A percentile compares a stretch with the other conserved stretches of the same genome.
phyloP scores from a whole-genome alignment of 2,888 invertebrate genomes.

The Sphaerophoria taeniata region DNA sequence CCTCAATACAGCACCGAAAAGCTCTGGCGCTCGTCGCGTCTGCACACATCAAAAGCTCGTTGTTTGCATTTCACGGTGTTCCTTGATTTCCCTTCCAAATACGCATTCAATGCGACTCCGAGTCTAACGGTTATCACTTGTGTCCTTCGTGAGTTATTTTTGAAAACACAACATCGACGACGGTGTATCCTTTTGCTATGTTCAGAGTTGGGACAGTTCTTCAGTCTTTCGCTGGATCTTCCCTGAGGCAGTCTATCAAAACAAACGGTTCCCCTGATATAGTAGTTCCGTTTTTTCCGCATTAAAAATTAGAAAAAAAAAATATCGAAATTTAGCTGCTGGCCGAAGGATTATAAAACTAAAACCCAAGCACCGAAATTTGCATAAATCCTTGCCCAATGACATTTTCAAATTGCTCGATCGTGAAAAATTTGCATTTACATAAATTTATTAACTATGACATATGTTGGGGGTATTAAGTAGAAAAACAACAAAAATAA shows the following conservation, averaged over 20 bases:
- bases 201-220: neutral
- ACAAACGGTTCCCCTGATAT: constrained; percentile 8
- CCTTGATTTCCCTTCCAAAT: constrained; percentile 26
- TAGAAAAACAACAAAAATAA: constrained; percentile 42
- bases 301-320: constrained; percentile 3
- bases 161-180: constrained; percentile 17
- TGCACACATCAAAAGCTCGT: constrained; percentile 33
- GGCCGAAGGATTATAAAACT: neutral
- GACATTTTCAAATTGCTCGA: constrained; percentile 38
- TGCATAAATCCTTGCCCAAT: constrained; percentile 51
- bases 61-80: constrained; percentile 7
- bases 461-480: constrained; percentile 57
- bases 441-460: constrained; percentile 51
- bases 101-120: constrained; percentile 35
- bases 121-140: constrained; percentile 40
- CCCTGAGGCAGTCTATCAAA: constrained; percentile 28
- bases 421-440: constrained; percentile 41
- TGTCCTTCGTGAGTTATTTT: constrained; percentile 25
- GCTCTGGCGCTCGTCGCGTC: no score
- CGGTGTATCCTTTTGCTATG: neutral
- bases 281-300: neutral
- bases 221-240: constrained; percentile 57
- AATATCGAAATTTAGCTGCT: constrained; percentile 19
- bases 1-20: neutral
- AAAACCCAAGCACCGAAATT: constrained; percentile 1